Evolutionary conservation across 2,113 vertebrate species (phyloP).

Genomic region (Pipa parva): DNA sequence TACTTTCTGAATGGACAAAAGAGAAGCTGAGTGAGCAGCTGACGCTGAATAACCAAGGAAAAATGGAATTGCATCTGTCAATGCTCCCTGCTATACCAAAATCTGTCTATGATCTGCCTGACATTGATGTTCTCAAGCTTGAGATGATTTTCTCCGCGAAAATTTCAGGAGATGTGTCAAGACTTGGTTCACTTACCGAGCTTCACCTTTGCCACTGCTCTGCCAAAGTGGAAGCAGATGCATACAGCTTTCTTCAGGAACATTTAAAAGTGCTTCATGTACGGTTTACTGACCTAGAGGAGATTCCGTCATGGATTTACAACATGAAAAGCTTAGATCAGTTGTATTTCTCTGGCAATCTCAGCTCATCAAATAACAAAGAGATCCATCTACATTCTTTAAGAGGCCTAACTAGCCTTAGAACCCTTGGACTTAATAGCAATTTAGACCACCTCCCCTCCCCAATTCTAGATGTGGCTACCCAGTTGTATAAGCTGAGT

Average conservation of each 20-base stretch:
- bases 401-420: conserved; percentile 57
- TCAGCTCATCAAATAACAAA: conserved; percentile 58
- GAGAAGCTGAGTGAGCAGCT: conserved; percentile 57
- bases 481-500: conserved; percentile 56
- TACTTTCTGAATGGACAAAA: conserved; percentile 59
- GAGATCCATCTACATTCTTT: conserved; percentile 61
- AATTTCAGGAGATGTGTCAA: conserved; percentile 58
- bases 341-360: conserved; percentile 61
- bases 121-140: conserved; percentile 66
- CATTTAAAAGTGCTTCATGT: conserved; percentile 58
- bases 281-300: conserved; percentile 57
- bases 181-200: conserved; percentile 62
- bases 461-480: conserved; percentile 59
- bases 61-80: conserved; percentile 58
- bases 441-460: conserved; percentile 58
- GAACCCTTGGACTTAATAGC: conserved; percentile 55
- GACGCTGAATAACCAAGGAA: conserved; percentile 50
- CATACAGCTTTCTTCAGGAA: conserved; percentile 58
- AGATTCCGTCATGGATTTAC: conserved; percentile 65
- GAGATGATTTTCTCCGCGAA: conserved; percentile 63
- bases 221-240: conserved; percentile 57
- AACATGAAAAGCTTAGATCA: conserved; percentile 61
- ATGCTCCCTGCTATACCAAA: conserved; percentile 65
- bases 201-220: conserved; percentile 66
- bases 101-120: conserved; percentile 59